Evolutionary conservation across 2,888 invertebrate species (phyloP).

Genomic region (Miltochrista miniata): DNA sequence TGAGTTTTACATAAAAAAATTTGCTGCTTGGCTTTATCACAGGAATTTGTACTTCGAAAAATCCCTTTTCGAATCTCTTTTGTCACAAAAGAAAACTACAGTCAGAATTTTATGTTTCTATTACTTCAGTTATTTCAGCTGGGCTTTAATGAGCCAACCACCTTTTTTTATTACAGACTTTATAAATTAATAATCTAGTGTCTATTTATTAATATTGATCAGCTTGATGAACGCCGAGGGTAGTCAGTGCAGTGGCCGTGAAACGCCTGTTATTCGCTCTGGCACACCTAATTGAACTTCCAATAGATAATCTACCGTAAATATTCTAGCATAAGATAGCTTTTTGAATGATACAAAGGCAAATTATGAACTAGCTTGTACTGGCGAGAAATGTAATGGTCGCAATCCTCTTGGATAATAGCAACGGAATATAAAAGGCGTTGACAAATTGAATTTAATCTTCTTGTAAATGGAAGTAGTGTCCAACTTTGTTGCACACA

Average conservation of each 20-base stretch:
- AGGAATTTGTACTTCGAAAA: too few relatives aligned
- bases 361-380: conserved; percentile 32
- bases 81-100: too few relatives aligned
- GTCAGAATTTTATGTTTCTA: too few relatives aligned
- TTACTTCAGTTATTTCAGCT: too few relatives aligned
- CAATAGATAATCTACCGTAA: conserved; percentile 34
- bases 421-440: conserved; percentile 37
- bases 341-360: conserved; percentile 14
- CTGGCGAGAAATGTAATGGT: conserved; percentile 51
- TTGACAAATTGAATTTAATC: conserved; percentile 25
- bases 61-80: too few relatives aligned
- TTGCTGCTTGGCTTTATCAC: too few relatives aligned
- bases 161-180: too few relatives aligned
- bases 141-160: too few relatives aligned
- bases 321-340: conserved; percentile 6
- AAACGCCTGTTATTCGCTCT: conserved; percentile 18
- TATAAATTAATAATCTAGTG: too few relatives aligned
- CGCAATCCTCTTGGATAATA: conserved; percentile 55
- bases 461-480: neutral
- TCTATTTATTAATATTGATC: neutral
- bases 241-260: neutral
- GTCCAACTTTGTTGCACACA: neutral
- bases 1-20: too few relatives aligned
- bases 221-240: neutral
- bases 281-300: conserved; percentile 15